phyloP scores from a whole-genome alignment of 2,113 vertebrate species.

The Triplophysa rosa region DNA sequence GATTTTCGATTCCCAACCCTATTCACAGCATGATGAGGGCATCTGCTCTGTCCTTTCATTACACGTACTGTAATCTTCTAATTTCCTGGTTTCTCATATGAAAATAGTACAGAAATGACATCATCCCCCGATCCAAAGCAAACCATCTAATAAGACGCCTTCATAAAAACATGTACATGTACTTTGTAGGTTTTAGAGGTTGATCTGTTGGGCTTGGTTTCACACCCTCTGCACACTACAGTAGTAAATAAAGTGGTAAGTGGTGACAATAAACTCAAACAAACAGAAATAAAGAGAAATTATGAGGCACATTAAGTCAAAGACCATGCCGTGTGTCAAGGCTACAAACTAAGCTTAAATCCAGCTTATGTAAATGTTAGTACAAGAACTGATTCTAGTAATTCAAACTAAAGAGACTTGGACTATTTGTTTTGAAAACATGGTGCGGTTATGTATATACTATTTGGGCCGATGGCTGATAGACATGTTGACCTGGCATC shows the following conservation, averaged over 20 bases:
- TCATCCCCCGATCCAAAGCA: slow-evolving; percentile 34
- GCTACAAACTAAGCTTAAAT: neutral
- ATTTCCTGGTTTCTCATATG: slow-evolving; percentile 3
- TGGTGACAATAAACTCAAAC: slow-evolving; percentile 29
- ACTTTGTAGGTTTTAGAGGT: slow-evolving; percentile 13
- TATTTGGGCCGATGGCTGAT: no score
- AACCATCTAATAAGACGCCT: neutral
- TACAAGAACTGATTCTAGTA: neutral
- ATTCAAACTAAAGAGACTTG: neutral
- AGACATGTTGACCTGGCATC: no score
- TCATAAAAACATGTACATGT: neutral
- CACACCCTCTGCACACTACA: neutral
- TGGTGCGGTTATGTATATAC: neutral
- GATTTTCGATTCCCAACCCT: no score
- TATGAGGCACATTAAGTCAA: slow-evolving; percentile 23
- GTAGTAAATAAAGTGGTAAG: slow-evolving; percentile 29
- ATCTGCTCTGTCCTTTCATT: slow-evolving; percentile 39
- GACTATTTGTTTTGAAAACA: neutral
- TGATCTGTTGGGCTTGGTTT: neutral
- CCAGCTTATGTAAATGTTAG: neutral
- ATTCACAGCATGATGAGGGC: neutral
- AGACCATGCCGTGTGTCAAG: neutral
- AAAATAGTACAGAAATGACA: slow-evolving; percentile 31
- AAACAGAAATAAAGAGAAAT: slow-evolving; percentile 37
- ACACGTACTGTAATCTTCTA: slow-evolving; percentile 41